Percentiles rank a stretch among this genome's conserved stretches.
Evolutionary conservation across 2,888 invertebrate species (phyloP).

Genomic region (Tenthredo distinguenda): DNA sequence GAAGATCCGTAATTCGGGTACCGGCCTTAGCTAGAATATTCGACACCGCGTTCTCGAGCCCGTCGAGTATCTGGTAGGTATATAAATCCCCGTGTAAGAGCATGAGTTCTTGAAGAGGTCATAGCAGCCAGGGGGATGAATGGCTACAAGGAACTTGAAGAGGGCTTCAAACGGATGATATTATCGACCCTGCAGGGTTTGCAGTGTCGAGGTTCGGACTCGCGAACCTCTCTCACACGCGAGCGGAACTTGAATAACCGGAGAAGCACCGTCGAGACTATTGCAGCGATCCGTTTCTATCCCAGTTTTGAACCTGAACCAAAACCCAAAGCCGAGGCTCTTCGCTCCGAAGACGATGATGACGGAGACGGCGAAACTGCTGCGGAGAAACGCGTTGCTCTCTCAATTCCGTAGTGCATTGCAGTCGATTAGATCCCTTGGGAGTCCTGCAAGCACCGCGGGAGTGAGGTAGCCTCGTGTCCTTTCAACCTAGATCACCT

Average conservation of each 20-base stretch:
- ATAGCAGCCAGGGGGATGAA: background rate
- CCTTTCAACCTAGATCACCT: slow-evolving; percentile 63
- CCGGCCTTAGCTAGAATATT: background rate
- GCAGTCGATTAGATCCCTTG: slow-evolving; percentile 86
- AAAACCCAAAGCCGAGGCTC: background rate
- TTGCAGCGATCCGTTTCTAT: background rate
- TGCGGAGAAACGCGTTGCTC: slow-evolving; percentile 80
- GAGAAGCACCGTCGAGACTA: background rate
- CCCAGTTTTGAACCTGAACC: background rate
- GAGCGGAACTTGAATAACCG: background rate
- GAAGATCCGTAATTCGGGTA: background rate
- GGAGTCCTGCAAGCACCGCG: slow-evolving; percentile 95
- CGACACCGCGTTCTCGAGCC: background rate
- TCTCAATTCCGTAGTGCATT: slow-evolving; percentile 99
- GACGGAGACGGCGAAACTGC: background rate
- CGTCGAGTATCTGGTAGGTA: background rate
- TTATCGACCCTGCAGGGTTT: slow-evolving; percentile 8
- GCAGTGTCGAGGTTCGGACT: background rate
- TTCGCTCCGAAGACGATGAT: background rate
- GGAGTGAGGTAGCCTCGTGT: slow-evolving; percentile 88
- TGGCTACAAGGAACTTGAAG: slow-evolving; percentile 29
- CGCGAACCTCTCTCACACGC: background rate
- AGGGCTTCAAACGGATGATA: slow-evolving; percentile 44
- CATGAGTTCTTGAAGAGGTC: background rate
- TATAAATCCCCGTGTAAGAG: background rate